These are phyloP conservation scores for Chrysina gloriosa DNA, from an alignment of 2,888 invertebrate species.

Conservation along the genomic window DNA sequence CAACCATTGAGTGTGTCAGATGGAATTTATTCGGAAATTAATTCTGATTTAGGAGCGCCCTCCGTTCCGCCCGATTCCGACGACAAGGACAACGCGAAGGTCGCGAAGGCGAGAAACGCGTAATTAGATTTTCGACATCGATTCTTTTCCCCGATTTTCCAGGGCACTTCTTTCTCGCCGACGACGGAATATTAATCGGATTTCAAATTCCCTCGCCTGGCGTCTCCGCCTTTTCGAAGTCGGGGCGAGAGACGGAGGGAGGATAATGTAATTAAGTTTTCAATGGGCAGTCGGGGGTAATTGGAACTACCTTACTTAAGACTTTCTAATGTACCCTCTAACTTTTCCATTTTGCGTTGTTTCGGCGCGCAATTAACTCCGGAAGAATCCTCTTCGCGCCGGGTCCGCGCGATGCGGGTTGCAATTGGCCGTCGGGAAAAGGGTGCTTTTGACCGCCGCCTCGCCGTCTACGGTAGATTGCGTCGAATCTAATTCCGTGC, in stretches of 20 bases:
- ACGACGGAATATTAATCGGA: constrained; percentile 1
- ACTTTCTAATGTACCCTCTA: constrained; percentile 41
- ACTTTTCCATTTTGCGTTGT: constrained; percentile 44
- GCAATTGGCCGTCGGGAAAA: neutral
- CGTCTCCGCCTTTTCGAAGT: neutral
- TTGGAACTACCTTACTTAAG: constrained; percentile 38
- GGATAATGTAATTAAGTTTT: constrained; percentile 43
- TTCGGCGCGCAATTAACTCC: constrained; percentile 25
- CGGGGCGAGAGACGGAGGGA: constrained; percentile 15
- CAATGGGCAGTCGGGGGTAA: constrained; percentile 41
- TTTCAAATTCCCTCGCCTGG: neutral
- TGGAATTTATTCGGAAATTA: constrained; percentile 62
- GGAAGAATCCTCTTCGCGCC: neutral
- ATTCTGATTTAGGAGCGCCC: constrained; percentile 62
- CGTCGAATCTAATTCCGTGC: neutral
- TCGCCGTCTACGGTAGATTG: neutral
- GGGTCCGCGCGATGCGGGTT: neutral
- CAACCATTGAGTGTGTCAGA: constrained; percentile 56
- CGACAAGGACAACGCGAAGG: neutral
- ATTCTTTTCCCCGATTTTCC: neutral
- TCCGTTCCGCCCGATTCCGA: constrained; percentile 49
- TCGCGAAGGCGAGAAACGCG: neutral
- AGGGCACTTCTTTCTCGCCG: neutral
- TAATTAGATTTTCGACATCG: constrained; percentile 1
- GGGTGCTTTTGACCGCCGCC: neutral